Base-by-base conservation (phyloP, 2,888 invertebrate species). In the Orchesella flavescens region DNA sequence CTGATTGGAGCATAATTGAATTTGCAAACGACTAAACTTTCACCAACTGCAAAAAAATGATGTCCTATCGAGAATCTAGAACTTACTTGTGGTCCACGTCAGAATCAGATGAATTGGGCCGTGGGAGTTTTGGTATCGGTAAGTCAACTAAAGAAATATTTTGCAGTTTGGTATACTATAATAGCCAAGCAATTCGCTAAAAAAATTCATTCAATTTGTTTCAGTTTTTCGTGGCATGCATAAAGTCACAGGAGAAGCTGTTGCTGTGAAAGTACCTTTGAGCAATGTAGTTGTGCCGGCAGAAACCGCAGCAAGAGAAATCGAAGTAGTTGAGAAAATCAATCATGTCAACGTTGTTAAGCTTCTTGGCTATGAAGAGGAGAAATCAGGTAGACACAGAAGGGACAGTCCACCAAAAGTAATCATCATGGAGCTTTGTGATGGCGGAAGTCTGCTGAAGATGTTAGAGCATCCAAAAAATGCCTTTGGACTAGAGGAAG, bases 401-500 rank as follows among this genome's bases (percentile, higher is more conserved):
- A 55, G 44, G 17, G 55, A 57, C n/a, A 17, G 34, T 12, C 24
- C 19, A 15, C 55, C 7, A 90, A 86, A 89, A 87, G 95, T 96
- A 0, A 97, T 97, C 83, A 96, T 98, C 0, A 96, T 98, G 98
- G 98, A 98, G 90, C 91, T 97, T 0, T 98, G 98, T 89, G 97
- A 97, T 0, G 97, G 96, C 0, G 96, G 96, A 3, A 97, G 97
- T 90, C 91, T 98, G 5, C 97, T 96, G 89, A 97, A 96, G 89
- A 96, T 98, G 79, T 91, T 98, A 1, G 97, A 98, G 89, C 97
- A 97, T 91, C 97, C 98, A 0, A 96, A 97, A 90, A 97, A 98
- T 90, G 95, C 95, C 0, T 97, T 96, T 89, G 98, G 98, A 0
- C 91, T 98, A 44, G 94, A 95, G 10, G 97, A 98, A 90, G 93